Conservation (phyloP, 2,113 vertebrate genomes). For the Rana temporaria region DNA sequence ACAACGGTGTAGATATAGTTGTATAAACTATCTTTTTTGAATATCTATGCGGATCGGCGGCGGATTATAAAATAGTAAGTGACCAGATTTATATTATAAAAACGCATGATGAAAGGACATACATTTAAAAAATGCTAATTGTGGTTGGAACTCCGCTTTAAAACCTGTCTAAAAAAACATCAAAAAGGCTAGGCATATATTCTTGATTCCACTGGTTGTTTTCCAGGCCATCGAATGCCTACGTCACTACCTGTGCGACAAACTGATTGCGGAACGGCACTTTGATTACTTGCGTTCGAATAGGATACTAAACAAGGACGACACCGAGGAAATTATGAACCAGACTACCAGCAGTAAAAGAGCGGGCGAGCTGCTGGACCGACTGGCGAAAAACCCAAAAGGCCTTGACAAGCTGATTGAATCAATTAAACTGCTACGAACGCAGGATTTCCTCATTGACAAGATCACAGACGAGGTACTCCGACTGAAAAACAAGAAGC, state of each 20-base stretch:
- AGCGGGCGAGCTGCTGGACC: conserved; percentile 88
- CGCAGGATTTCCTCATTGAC: conserved; percentile 90
- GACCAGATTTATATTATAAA: too few species aligned
- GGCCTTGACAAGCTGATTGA: conserved; percentile 89
- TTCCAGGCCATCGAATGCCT: conserved; percentile 81
- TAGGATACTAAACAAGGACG: conserved; percentile 91
- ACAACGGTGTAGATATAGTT: too few species aligned
- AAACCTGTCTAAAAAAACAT: too few species aligned
- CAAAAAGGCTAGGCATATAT: too few species aligned
- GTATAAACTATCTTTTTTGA: too few species aligned
- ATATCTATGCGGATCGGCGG: too few species aligned
- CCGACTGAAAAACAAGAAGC: conserved; percentile 88
- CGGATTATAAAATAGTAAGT: too few species aligned
- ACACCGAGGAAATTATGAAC: conserved; percentile 93
- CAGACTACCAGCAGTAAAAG: conserved; percentile 85
- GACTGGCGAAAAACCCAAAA: conserved; percentile 90
- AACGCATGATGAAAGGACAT: too few species aligned
- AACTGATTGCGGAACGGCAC: conserved; percentile 93
- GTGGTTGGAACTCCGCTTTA: too few species aligned
- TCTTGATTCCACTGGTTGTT: not conserved
- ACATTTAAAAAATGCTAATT: too few species aligned
- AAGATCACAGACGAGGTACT: conserved; percentile 95
- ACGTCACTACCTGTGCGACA: conserved; percentile 90
- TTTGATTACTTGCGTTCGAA: conserved; percentile 93
- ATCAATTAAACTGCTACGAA: conserved; percentile 86